A percentile compares a stretch with the other conserved stretches of the same genome.
Conservation (phyloP, 2,888 invertebrate genomes). For the Phrixothrix hirtus region DNA sequence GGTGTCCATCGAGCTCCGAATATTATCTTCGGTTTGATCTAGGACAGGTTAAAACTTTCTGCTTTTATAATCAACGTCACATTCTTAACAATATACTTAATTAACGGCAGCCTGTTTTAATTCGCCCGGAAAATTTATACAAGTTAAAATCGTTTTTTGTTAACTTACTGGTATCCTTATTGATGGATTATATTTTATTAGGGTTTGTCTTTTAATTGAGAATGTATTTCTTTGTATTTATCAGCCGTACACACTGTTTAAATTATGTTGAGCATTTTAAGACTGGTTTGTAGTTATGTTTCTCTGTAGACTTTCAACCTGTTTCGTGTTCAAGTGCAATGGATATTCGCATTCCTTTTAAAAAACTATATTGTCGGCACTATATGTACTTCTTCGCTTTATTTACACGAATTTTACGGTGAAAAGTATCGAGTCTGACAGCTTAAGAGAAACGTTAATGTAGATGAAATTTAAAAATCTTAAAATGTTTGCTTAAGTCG, state of each 20-base stretch:
- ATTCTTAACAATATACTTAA: slow-evolving; percentile 42
- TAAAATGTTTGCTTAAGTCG: no score
- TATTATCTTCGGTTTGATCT: slow-evolving; percentile 43
- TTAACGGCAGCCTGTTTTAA: slow-evolving; percentile 35
- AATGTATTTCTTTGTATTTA: no score
- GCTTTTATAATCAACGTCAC: slow-evolving; percentile 43
- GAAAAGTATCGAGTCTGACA: no score
- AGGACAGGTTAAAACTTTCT: slow-evolving; percentile 34
- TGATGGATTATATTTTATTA: no score
- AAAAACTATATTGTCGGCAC: slow-evolving; percentile 17
- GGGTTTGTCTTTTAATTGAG: no score
- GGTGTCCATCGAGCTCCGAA: slow-evolving; percentile 32
- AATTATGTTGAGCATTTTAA: slow-evolving; percentile 35
- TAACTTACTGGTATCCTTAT: no score
- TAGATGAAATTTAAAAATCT: no score
- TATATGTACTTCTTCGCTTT: slow-evolving; percentile 6
- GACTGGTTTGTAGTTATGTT: slow-evolving; percentile 35
- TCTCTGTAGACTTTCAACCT: slow-evolving; percentile 35
- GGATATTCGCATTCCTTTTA: slow-evolving; percentile 37
- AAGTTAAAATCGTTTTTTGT: slow-evolving; percentile 13
- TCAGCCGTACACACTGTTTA: slow-evolving; percentile 32
- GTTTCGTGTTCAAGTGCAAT: slow-evolving; percentile 36
- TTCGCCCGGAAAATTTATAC: no score
- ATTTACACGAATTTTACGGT: neutral
- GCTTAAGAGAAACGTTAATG: no score